phyloP scores from a whole-genome alignment of 2,113 vertebrate genomes.

The Brachypodius melanocephalos region DNA sequence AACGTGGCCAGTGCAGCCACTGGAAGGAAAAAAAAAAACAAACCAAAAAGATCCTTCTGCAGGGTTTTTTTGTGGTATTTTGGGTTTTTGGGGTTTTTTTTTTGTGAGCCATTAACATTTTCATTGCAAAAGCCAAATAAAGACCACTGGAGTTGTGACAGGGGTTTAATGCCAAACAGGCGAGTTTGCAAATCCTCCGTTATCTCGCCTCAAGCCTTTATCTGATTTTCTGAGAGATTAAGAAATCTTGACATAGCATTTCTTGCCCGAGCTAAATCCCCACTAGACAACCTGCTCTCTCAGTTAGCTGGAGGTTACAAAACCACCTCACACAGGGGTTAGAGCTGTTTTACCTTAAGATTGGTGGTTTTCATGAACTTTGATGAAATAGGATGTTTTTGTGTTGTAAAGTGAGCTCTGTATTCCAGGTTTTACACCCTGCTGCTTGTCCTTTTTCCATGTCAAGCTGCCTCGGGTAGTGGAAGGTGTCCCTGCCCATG shows the following conservation, averaged over 20 bases:
- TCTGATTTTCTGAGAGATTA: conserved; percentile 57
- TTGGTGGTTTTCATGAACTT: background rate
- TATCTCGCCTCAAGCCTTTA: conserved; percentile 22
- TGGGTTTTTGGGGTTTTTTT: background rate
- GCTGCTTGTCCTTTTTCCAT: background rate
- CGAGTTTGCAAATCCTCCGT: background rate
- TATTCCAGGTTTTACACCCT: background rate
- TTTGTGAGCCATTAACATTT: background rate
- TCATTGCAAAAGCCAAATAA: conserved; percentile 10
- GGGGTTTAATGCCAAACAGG: background rate
- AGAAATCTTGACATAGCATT: conserved; percentile 44
- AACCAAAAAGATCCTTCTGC: background rate
- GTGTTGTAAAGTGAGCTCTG: background rate
- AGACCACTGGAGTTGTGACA: background rate
- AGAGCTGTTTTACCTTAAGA: background rate
- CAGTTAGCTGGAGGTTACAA: background rate
- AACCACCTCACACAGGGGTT: background rate
- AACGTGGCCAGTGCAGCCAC: background rate
- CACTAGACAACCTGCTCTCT: background rate
- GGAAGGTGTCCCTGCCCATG: background rate
- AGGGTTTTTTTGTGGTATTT: background rate
- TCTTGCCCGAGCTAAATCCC: background rate
- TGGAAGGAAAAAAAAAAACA: background rate
- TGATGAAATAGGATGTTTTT: rapidly evolving
- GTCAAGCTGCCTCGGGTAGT: background rate